Percentiles rank a stretch among this genome's conserved stretches.
These are phyloP conservation scores for Betta splendens DNA, from an alignment of 2,797 vertebrate species.

Conservation along the genomic window DNA sequence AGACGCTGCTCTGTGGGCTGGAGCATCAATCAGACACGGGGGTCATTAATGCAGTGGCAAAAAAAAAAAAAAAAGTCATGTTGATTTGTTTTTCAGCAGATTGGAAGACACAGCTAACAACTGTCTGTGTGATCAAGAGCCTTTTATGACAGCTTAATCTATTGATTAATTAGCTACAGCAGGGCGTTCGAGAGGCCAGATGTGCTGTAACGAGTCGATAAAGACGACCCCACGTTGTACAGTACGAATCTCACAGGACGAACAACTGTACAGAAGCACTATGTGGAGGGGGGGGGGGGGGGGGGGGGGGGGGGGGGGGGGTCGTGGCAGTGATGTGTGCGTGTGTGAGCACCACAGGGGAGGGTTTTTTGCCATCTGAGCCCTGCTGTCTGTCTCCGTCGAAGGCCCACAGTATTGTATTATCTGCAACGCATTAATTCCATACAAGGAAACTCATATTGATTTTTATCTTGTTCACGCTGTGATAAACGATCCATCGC, in stretches of 20 bases:
- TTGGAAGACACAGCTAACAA: conserved; percentile 21
- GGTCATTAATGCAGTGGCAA: conserved; percentile 20
- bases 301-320: too few species aligned
- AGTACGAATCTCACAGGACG: background rate
- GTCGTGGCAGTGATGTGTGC: conserved; percentile 4
- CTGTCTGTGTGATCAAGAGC: conserved; percentile 14
- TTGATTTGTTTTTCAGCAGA: conserved; percentile 42
- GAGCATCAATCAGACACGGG: conserved; percentile 19
- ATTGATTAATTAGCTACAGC: conserved; percentile 57
- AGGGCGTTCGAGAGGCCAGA: conserved; percentile 28
- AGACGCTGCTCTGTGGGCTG: conserved; percentile 16
- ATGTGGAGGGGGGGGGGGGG: background rate
- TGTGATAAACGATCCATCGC: conserved; percentile 37
- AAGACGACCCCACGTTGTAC: conserved; percentile 19
- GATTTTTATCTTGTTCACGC: conserved; percentile 28
- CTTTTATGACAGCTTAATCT: conserved; percentile 39
- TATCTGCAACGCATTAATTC: conserved; percentile 44
- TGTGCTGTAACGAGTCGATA: conserved; percentile 24
- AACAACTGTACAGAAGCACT: conserved; percentile 33
- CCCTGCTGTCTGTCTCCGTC: conserved; percentile 49
- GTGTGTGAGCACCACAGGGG: conserved; percentile 45
- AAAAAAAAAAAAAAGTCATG: conserved; percentile 12
- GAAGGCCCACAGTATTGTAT: conserved; percentile 29
- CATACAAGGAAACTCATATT: conserved; percentile 19
- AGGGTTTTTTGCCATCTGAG: conserved; percentile 68